These are phyloP conservation scores for Danio albolineatus DNA, from an alignment of 2,797 vertebrate genomes.

Conservation along the genomic window DNA sequence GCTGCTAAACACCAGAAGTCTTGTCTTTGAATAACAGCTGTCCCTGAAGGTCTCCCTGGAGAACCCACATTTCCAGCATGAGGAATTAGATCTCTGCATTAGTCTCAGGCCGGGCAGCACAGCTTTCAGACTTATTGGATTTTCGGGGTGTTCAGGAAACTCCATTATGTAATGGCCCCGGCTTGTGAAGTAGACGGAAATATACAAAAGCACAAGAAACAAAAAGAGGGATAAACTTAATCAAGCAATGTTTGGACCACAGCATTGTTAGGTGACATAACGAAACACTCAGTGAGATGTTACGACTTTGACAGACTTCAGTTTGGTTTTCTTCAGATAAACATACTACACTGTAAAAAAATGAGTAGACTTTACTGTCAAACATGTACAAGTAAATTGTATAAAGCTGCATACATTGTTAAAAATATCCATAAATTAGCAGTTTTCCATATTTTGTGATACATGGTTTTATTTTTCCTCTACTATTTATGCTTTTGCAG, in stretches of 20 bases:
- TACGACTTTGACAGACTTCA: not conserved
- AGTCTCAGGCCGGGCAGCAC: slow-evolving; percentile 25
- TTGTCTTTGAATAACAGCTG: slow-evolving; percentile 18
- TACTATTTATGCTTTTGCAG: too few relatives aligned
- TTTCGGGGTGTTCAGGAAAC: slow-evolving; percentile 28
- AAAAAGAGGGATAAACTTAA: slow-evolving; percentile 15
- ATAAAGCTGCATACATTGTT: too few relatives aligned
- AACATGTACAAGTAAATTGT: too few relatives aligned
- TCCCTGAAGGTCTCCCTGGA: slow-evolving; percentile 28
- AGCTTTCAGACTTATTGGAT: slow-evolving; percentile 43
- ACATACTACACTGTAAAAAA: not conserved
- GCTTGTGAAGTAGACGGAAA: slow-evolving; percentile 18
- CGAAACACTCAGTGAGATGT: not conserved
- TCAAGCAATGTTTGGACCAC: not conserved
- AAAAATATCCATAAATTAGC: too few relatives aligned
- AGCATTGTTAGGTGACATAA: not conserved
- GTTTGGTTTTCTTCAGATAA: not conserved
- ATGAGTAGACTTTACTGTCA: too few relatives aligned
- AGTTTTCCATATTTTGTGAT: too few relatives aligned
- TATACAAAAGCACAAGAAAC: slow-evolving; percentile 30
- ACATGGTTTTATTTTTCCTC: too few relatives aligned
- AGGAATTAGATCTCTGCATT: slow-evolving; percentile 37
- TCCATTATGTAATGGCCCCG: slow-evolving; percentile 18
- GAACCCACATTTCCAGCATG: slow-evolving; percentile 20
- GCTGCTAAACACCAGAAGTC: not conserved